phyloP scores from a whole-genome alignment of 2,113 vertebrate genomes.

The Hippocampus abdominalis region DNA sequence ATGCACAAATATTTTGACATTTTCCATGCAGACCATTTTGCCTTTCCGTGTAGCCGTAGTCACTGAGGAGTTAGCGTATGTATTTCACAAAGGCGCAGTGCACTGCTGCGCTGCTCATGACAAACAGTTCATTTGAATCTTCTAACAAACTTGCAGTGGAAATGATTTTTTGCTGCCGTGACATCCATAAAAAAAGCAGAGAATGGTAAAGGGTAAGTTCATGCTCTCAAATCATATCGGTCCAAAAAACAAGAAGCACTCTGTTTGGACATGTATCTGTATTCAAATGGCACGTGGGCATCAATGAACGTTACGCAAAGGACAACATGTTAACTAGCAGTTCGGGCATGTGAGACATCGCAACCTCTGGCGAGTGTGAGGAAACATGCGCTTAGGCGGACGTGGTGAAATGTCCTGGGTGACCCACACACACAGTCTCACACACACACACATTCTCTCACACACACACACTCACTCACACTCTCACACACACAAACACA shows the following conservation, averaged over 20 bases:
- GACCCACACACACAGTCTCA: neutral
- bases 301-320: constrained; percentile 22
- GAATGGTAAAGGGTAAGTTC: neutral
- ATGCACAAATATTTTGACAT: neutral
- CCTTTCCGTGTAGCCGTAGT: too few relatives aligned
- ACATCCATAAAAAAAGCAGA: neutral
- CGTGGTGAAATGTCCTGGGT: neutral
- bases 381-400: constrained; percentile 19
- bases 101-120: too few relatives aligned
- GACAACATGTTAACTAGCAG: constrained; percentile 20
- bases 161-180: neutral
- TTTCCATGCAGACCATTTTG: neutral
- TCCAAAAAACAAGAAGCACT: neutral
- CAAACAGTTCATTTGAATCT: neutral
- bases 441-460: neutral
- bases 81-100: too few relatives aligned
- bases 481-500: neutral
- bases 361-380: constrained; percentile 23
- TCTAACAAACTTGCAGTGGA: too few relatives aligned
- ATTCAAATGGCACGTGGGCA: neutral
- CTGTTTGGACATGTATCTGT: too few relatives aligned
- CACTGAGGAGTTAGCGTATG: too few relatives aligned
- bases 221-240: neutral
- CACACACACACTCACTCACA: neutral
- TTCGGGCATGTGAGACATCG: constrained; percentile 27